Evolutionary conservation across 2,797 vertebrate species (phyloP).

Genomic region (Darevskia mixta): DNA sequence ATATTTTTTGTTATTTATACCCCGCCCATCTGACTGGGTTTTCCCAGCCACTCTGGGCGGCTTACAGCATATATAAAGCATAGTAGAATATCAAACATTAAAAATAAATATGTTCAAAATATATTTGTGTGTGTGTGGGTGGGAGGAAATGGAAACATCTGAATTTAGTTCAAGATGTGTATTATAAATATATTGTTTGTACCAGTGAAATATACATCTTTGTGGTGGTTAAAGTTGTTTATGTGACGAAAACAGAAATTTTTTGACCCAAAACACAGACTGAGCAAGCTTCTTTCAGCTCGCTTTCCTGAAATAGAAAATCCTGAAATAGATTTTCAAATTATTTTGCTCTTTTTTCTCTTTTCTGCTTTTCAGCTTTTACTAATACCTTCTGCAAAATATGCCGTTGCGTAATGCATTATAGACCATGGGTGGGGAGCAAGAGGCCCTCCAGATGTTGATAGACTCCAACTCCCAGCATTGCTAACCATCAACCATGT

Average conservation of each 20-base stretch:
- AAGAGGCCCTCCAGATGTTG: too few species aligned
- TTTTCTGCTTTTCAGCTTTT: neutral
- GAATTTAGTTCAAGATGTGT: neutral
- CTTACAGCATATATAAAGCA: too few species aligned
- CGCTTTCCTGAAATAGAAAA: neutral
- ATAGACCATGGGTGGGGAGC: too few species aligned
- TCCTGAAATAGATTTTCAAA: neutral
- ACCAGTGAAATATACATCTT: neutral
- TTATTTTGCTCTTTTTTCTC: neutral
- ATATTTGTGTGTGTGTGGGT: neutral
- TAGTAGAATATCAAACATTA: too few species aligned
- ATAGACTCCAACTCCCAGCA: too few species aligned
- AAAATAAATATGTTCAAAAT: conserved; percentile 14
- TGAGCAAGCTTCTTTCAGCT: neutral
- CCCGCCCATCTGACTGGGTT: too few species aligned
- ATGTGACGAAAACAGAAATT: neutral
- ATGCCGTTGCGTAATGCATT: neutral
- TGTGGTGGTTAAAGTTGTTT: neutral
- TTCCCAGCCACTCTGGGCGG: too few species aligned
- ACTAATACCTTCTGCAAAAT: neutral
- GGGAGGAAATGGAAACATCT: neutral
- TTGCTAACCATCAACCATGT: too few species aligned
- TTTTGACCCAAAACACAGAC: neutral
- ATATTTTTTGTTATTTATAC: too few species aligned
- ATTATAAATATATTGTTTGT: neutral